Conservation (phyloP, 2,113 vertebrate genomes). For the Malurus elegans region DNA sequence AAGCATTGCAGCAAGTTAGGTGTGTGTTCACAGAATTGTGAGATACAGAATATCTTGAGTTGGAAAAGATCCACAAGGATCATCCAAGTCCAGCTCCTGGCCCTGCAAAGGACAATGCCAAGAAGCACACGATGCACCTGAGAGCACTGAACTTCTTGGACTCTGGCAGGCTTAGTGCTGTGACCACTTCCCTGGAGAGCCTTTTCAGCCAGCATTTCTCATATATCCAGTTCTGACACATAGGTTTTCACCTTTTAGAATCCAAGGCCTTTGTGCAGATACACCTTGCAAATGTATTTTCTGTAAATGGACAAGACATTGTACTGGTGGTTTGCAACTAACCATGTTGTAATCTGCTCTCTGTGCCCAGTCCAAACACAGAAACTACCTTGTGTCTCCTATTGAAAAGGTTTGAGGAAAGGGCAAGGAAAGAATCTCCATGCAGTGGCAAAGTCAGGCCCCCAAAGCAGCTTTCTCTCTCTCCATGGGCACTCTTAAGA, state of each 20-base stretch:
- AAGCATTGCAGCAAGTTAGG: background rate
- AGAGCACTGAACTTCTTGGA: background rate
- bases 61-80: background rate
- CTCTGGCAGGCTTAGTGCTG: background rate
- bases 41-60: background rate
- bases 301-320: background rate
- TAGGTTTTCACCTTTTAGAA: background rate
- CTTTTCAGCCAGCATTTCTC: background rate
- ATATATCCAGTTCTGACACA: background rate
- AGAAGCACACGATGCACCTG: background rate
- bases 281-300: background rate
- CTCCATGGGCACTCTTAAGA: background rate
- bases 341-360: background rate
- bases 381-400: background rate
- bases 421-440: background rate
- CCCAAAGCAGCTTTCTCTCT: background rate
- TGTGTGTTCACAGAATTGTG: fast-evolving
- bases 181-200: background rate
- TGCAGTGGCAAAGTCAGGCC: background rate
- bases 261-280: background rate
- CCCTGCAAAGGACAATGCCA: background rate
- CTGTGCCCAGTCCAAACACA: background rate
- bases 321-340: background rate
- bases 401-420: background rate
- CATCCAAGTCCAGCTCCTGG: background rate